Percentiles rank a stretch among this genome's conserved stretches.
Evolutionary conservation across 2,888 invertebrate genomes (phyloP).

Genomic region (Oconnorella tubifera): DNA sequence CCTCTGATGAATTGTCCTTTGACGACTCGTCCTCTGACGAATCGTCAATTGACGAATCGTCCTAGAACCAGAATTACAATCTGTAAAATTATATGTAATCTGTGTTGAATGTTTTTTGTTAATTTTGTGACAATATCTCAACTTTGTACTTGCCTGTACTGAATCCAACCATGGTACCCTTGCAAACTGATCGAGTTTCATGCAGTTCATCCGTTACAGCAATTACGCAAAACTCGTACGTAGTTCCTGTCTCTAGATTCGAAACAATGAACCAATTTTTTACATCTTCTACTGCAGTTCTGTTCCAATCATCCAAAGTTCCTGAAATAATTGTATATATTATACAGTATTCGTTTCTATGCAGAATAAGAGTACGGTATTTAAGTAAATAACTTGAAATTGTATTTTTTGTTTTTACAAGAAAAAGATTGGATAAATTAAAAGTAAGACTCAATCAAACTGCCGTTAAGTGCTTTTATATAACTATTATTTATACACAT

Average conservation of each 20-base stretch:
- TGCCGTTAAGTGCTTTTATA: no score
- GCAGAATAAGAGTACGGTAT: no score
- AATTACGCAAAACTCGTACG: slow-evolving; percentile 12
- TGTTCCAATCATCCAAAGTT: slow-evolving; percentile 13
- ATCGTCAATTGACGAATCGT: no score
- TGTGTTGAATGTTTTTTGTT: not conserved
- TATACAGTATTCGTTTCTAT: no score
- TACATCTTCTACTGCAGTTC: slow-evolving; percentile 6
- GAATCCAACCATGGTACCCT: slow-evolving; percentile 12
- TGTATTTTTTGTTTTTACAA: not conserved
- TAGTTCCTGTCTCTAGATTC: slow-evolving; percentile 10
- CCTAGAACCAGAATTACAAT: no score
- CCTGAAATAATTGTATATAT: no score
- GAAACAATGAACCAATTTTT: slow-evolving; percentile 7
- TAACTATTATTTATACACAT: no score
- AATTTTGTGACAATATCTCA: not conserved
- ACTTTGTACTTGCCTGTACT: slow-evolving; percentile 5
- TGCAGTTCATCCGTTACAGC: slow-evolving; percentile 11
- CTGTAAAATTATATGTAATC: no score
- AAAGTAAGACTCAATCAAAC: not conserved
- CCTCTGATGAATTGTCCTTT: no score
- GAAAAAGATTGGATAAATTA: not conserved
- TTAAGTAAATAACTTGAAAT: no score
- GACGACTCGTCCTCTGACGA: no score
- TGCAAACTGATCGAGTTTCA: slow-evolving; percentile 11